Evolutionary conservation across 1,140 invertebrate species (phyloP), one percentile per base, ranked within the genome.

Genomic region (Muscidifurax raptorellus): DNA sequence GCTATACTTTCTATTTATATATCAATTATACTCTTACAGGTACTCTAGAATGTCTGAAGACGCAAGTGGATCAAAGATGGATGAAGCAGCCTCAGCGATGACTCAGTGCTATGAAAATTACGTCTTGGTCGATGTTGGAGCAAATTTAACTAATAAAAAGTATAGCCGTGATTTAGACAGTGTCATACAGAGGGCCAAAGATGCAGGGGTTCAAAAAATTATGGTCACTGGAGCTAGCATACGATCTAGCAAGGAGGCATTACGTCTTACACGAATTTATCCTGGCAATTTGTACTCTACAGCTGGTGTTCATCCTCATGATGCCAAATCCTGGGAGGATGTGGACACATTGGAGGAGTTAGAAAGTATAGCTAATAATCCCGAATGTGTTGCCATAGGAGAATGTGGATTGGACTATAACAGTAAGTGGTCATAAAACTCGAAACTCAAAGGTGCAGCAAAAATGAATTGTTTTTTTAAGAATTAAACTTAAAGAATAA

Each of bases 351-450:
- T 96, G 93, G 92, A 94, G 82, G 96, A 97, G 88, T 92, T 97
- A 59, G 94, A 94, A 89, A 94, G 95, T 87, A 95, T 98, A 82
- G 96, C 96, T 5, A 92, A 93, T 72, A 97, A 97, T 91, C 95
- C 96, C 25, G 97, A 98, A 93, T 98, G 97, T 93, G 98, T 99
- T 52, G 98, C 98, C 1, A 95, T 99, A 30, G 98, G 98, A 22
- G 97, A 98, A 93, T 99, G 98, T 93, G 98, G 98, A 22, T 94
- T 99, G 82, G 98, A 99, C 93, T 99, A 98, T 91, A 98, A 97
- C 92, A 95, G 98, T 90, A 75, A 75, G 85, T 83, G 30, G 2
- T 66, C 36, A 12, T 77, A 30, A 30, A 75, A 75, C 0, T 72
- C 5, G n/a, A n/a, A n/a, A n/a, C n/a, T n/a, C n/a, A n/a, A n/a